Evolutionary conservation across 2,797 vertebrate species (phyloP).

Genomic region (Gephyroberyx darwinii): DNA sequence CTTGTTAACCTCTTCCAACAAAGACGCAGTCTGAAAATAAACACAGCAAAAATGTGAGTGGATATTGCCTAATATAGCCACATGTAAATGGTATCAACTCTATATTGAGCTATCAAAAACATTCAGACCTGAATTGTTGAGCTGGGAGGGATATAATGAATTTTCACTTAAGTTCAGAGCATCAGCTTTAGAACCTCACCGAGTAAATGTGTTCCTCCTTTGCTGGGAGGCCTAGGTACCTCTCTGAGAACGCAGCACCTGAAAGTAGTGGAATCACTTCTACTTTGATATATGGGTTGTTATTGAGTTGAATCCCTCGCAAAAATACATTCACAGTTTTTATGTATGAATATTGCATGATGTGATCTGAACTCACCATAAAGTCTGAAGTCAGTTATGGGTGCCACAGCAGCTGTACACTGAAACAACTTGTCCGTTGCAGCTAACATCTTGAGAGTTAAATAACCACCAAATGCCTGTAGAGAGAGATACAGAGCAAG

Average conservation of each 20-base stretch:
- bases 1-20: slow-evolving; percentile 84
- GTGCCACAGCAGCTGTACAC: slow-evolving; percentile 81
- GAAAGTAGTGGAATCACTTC: slow-evolving; percentile 36
- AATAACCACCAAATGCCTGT: slow-evolving; percentile 86
- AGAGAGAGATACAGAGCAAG: slow-evolving; percentile 22
- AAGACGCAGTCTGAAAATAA: slow-evolving; percentile 80
- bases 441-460: slow-evolving; percentile 85
- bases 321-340: neutral
- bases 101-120: neutral
- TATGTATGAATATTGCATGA: slow-evolving; percentile 6
- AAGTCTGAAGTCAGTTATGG: slow-evolving; percentile 86
- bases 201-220: slow-evolving; percentile 85
- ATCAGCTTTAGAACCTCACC: slow-evolving; percentile 62
- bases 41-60: neutral
- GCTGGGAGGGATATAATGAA: too few relatives aligned
- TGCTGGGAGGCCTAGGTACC: slow-evolving; percentile 84
- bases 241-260: slow-evolving; percentile 87
- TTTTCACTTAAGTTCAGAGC: neutral
- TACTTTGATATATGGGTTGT: neutral
- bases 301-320: neutral
- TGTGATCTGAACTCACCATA: slow-evolving; percentile 79
- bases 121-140: neutral
- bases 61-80: neutral
- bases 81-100: neutral
- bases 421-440: slow-evolving; percentile 81